phyloP scores from a whole-genome alignment of 2,113 vertebrate genomes.

The Paradoxurus hermaphroditus region DNA sequence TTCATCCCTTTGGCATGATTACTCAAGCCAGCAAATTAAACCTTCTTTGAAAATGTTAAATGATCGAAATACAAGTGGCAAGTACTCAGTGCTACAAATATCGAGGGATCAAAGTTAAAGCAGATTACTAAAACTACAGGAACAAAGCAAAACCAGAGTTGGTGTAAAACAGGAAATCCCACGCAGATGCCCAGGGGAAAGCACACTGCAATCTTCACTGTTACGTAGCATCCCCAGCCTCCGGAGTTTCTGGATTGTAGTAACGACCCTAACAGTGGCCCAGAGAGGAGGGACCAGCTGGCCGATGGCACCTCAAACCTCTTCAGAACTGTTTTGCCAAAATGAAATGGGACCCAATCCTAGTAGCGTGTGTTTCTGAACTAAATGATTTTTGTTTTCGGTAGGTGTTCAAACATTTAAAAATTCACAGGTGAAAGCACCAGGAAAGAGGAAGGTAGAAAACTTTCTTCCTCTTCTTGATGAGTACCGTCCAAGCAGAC shows the following conservation, averaged over 20 bases:
- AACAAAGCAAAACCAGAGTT: background rate
- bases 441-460: slow-evolving; percentile 32
- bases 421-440: background rate
- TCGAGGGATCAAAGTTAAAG: background rate
- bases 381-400: background rate
- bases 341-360: background rate
- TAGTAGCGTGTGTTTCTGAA: background rate
- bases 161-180: background rate
- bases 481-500: slow-evolving; percentile 49
- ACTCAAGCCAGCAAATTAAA: background rate
- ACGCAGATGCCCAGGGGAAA: background rate
- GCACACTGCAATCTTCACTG: background rate
- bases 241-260: background rate
- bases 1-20: background rate
- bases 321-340: background rate
- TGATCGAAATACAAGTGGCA: background rate
- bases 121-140: background rate
- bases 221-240: background rate
- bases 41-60: background rate
- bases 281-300: background rate
- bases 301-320: background rate
- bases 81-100: background rate
- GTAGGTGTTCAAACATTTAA: slow-evolving; percentile 42
- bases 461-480: slow-evolving; percentile 60
- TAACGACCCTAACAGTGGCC: background rate